Evolutionary conservation across 1,140 invertebrate species (phyloP), one percentile per base, ranked within the genome.

Genomic region (Zaprionus tsacasi): DNA sequence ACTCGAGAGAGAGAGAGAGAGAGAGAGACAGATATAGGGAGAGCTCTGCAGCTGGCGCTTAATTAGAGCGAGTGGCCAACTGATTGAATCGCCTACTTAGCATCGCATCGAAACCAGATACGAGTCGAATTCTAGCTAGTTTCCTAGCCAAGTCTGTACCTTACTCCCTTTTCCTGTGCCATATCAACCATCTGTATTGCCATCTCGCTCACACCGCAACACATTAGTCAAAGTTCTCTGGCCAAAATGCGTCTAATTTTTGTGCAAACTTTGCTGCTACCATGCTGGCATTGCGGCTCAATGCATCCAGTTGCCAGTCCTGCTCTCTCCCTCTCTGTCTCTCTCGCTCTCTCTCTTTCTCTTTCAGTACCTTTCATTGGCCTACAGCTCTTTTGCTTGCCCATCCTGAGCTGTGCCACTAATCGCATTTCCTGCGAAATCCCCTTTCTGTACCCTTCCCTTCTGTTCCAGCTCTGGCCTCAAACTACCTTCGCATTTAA

Each of bases 171-270:
- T n/a, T n/a, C n/a, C n/a, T n/a, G n/a, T n/a, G n/a, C n/a, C n/a
- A n/a, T n/a, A n/a, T n/a, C n/a, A n/a, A 82, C 79, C 82, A 65
- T 27, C 25, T 30, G 6, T 48, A 74, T 64, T 52, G 12, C 57
- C 11, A 12, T 48, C 30, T 21, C 45, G n/a, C 27, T 27, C 11
- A 27, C 48, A 36, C 12, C 21, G 8, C 57, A 48, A 52, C 60
- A 74, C 77, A 63, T 77, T 71, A 72, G 27, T 67, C 63, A 50
- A 68, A 72, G 69, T 60, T 66, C 60, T 58, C 50, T 57, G 40
- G 21, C 65, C 25, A 52, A 60, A 79, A 79, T 50, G 64, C 65
- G 58, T 59, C 72, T 79, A 79, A 83, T 83, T 82, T 82, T 70
- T 64, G 71, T 68, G 66, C 73, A 79, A 69, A 79, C 43, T 71